These are phyloP conservation scores for Panagrolaimus sp. DNA, from an alignment of 1,140 invertebrate species.

Conservation along the genomic window DNA sequence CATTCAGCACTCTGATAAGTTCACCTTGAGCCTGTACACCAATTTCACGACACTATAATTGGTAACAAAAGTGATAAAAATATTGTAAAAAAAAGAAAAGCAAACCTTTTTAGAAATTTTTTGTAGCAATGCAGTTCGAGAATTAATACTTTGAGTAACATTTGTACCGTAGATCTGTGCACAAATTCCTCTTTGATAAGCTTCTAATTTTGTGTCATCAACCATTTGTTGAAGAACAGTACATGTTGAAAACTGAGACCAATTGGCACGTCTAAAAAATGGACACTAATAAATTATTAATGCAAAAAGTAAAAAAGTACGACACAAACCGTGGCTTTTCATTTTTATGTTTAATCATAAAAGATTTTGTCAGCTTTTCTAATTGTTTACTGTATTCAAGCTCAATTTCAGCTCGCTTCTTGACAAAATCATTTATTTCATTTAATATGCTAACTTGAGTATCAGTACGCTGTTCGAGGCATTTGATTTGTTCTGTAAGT, in stretches of 20 bases:
- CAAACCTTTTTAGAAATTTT: slow-evolving; percentile 48
- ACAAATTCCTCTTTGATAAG: slow-evolving; percentile 77
- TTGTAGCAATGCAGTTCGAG: slow-evolving; percentile 56
- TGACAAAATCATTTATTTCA: slow-evolving; percentile 88
- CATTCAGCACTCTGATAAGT: slow-evolving; percentile 80
- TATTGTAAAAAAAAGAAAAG: not conserved
- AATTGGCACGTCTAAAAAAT: slow-evolving; percentile 74
- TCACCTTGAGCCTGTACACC: slow-evolving; percentile 88
- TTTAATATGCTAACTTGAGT: slow-evolving; percentile 71
- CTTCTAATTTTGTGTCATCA: slow-evolving; percentile 76
- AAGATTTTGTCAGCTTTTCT: slow-evolving; percentile 81
- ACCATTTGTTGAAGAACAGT: slow-evolving; percentile 83
- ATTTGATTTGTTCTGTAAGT: slow-evolving; percentile 83
- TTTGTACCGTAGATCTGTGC: slow-evolving; percentile 80
- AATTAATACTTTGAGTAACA: slow-evolving; percentile 72
- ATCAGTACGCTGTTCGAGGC: slow-evolving; percentile 82
- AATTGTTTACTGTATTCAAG: slow-evolving; percentile 82
- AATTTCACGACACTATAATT: slow-evolving; percentile 75
- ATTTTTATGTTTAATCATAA: slow-evolving; percentile 77
- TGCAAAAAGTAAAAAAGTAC: not conserved
- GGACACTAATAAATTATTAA: not conserved
- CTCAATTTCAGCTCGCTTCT: slow-evolving; percentile 80
- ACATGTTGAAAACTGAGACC: slow-evolving; percentile 82
- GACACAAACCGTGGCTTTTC: slow-evolving; percentile 77
- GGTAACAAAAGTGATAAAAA: slow-evolving; percentile 40